Base-by-base conservation (phyloP, 2,797 vertebrate species). In the Benthosema pterotum region DNA sequence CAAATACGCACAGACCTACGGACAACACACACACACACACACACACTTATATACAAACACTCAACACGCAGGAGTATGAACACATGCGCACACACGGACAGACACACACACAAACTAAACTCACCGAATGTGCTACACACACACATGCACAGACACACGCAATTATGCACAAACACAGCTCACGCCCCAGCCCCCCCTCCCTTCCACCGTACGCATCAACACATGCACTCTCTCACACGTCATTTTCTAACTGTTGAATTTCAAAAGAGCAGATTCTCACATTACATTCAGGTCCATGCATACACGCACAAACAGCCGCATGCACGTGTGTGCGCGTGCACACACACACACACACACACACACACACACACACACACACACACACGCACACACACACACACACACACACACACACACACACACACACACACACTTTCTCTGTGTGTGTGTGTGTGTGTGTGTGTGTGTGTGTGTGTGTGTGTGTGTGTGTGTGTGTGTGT, bases 281-380 rank as follows among this genome's bases (percentile, higher is more conserved):
- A 58, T 85, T 86, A 80, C 83, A 60, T 63, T 85, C 75, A 70
- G 55, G 64, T 69, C 67, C n/a, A 38, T 74, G 75, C 76, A 62
- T 52, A 78, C 49, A 32, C 58, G 25, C 16, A 54, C 48, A 38
- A 25, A 38, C 13, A 1, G n/a, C n/a, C n/a, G n/a, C n/a, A n/a
- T n/a, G n/a, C n/a, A n/a, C n/a, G n/a, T n/a, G n/a, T n/a, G n/a
- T n/a, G n/a, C n/a, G n/a, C n/a, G n/a, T n/a, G n/a, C 52, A n/a
- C 45, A 14, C 52, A 18, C 57, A 47, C 56, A 43, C 15, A 19
- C 38, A 47, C 14, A 46, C 43, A 47, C 54, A 51, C 38, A 52
- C 14, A 57, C 9, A 52, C 55, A 58, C 55, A 65, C 55, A 59
- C 50, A 46, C 57, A 49, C 7, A 65, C 70, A 73, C 80, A 18